Conservation (phyloP, 2,888 invertebrate genomes). For the Cerastis leucographa region DNA sequence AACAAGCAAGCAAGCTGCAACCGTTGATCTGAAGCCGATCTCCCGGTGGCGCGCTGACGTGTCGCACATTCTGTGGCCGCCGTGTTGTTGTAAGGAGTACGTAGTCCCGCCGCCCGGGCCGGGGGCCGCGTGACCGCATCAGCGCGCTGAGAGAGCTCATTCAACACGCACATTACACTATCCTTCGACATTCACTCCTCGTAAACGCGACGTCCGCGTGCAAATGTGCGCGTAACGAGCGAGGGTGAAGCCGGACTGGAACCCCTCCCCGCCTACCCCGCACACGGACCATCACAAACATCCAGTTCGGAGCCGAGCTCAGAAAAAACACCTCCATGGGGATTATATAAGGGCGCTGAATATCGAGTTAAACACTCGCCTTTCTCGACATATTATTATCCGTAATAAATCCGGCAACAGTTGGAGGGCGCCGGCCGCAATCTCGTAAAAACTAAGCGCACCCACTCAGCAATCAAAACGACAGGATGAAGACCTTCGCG, state of each 20-base stretch:
- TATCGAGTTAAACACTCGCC: background rate
- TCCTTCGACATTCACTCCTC: slow-evolving; percentile 4
- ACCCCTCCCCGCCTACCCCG: background rate
- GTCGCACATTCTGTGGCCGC: background rate
- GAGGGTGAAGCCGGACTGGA: background rate
- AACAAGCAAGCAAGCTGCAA: background rate
- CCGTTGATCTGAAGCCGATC: background rate
- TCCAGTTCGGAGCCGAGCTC: background rate
- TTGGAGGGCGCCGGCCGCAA: background rate
- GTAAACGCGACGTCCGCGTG: slow-evolving; percentile 19
- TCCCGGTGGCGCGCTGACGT: background rate
- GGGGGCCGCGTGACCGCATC: background rate
- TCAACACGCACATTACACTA: slow-evolving; percentile 19
- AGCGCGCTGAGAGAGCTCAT: background rate
- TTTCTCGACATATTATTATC: slow-evolving; percentile 8
- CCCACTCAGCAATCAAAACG: slow-evolving; percentile 37
- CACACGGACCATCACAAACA: background rate
- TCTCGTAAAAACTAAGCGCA: slow-evolving; percentile 11
- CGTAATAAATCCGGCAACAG: slow-evolving; percentile 10
- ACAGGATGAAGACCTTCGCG: slow-evolving; percentile 35
- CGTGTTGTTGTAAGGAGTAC: background rate
- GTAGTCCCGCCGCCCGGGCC: background rate
- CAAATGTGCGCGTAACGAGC: slow-evolving; percentile 9
- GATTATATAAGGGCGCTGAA: background rate
- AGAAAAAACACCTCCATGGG: background rate